phyloP scores from a whole-genome alignment of 2,113 vertebrate species.

The Sigmodon hispidus region DNA sequence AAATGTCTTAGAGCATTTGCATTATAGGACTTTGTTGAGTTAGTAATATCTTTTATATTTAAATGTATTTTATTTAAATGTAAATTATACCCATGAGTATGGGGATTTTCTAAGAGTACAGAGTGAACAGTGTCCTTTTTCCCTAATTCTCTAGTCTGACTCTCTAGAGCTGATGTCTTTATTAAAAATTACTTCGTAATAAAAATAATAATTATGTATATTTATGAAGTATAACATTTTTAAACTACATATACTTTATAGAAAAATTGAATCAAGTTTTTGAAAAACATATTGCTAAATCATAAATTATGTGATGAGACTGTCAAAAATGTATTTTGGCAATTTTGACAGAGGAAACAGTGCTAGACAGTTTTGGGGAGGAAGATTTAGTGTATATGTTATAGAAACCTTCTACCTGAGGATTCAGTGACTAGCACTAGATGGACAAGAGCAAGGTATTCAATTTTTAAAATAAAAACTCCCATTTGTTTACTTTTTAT shows the following conservation, averaged over 20 bases:
- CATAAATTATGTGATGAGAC: background rate
- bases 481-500: background rate
- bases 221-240: background rate
- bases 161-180: background rate
- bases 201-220: background rate
- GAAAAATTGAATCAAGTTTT: background rate
- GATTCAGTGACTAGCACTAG: background rate
- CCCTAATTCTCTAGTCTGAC: background rate
- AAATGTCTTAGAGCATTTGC: background rate
- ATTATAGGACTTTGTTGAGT: background rate
- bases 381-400: background rate
- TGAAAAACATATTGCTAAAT: background rate
- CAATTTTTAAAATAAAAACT: background rate
- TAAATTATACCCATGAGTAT: background rate
- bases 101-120: background rate
- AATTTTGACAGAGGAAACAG: background rate
- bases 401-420: background rate
- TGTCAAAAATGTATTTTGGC: background rate
- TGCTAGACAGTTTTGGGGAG: background rate
- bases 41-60: background rate
- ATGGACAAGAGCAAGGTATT: background rate
- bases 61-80: conserved; percentile 14
- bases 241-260: background rate
- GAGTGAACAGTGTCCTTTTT: background rate
- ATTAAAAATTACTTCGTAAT: background rate